Percentiles rank a stretch among this genome's conserved stretches.
phyloP scores from a whole-genome alignment of 2,113 vertebrate species.

The Micromys minutus region DNA sequence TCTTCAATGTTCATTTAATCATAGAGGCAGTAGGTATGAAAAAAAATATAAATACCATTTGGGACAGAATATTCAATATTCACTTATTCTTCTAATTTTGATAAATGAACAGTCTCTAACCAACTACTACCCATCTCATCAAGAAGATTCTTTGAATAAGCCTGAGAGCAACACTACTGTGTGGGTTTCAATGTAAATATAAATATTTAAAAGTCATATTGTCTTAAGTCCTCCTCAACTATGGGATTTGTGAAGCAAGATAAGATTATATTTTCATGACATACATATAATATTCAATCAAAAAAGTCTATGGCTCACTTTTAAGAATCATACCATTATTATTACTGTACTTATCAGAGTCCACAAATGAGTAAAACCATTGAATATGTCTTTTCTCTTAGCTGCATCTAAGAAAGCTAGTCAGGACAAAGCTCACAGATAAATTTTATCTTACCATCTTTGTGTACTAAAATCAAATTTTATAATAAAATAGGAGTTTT shows the following conservation, averaged over 20 bases:
- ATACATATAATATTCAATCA: neutral
- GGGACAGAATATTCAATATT: neutral
- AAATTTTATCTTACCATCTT: neutral
- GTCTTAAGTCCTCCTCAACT: too few species aligned
- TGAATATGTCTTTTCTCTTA: neutral
- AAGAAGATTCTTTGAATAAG: neutral
- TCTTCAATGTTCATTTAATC: too few species aligned
- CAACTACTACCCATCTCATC: neutral
- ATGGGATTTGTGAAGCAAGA: neutral
- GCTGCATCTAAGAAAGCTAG: too few species aligned
- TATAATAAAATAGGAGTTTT: neutral
- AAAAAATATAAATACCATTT: neutral
- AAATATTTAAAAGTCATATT: neutral
- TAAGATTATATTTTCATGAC: neutral
- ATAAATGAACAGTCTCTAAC: neutral
- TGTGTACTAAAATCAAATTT: neutral
- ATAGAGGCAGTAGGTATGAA: neutral
- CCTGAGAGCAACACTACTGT: neutral
- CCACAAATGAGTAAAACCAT: neutral
- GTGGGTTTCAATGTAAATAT: neutral
- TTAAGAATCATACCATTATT: neutral
- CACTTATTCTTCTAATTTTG: neutral
- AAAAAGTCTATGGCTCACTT: neutral
- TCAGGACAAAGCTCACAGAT: neutral
- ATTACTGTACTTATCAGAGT: neutral